A percentile compares a stretch with the other conserved stretches of the same genome.
phyloP scores from a whole-genome alignment of 2,888 invertebrate species.

The Lithophane leautieri region DNA sequence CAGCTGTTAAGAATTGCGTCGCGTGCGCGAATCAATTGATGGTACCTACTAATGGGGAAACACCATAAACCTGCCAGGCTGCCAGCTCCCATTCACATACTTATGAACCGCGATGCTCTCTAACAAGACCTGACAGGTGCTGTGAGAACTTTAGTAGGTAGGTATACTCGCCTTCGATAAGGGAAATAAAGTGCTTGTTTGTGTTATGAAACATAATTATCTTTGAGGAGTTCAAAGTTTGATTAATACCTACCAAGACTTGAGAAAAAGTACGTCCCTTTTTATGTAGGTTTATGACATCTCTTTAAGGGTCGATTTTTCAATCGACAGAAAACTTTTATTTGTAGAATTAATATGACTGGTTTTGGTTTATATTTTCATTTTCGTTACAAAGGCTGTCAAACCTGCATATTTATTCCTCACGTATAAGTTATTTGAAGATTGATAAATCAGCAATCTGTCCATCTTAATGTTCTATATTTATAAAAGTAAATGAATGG shows the following conservation, averaged over 20 bases:
- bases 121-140: slow-evolving; percentile 51
- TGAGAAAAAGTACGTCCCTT: background rate
- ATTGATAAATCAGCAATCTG: too few species aligned
- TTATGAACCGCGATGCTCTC: slow-evolving; percentile 31
- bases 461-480: background rate
- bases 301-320: background rate
- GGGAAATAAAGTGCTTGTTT: background rate
- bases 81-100: slow-evolving; percentile 14
- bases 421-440: too few species aligned
- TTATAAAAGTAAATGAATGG: background rate
- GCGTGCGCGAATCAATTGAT: slow-evolving; percentile 44
- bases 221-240: background rate
- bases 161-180: background rate
- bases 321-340: background rate
- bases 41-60: slow-evolving; percentile 33
- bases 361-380: background rate
- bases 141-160: background rate
- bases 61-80: slow-evolving; percentile 31
- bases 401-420: too few species aligned
- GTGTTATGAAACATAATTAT: background rate
- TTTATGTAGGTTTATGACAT: background rate
- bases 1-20: slow-evolving; percentile 29
- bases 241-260: slow-evolving; percentile 1
- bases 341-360: background rate
- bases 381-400: too few species aligned